A percentile compares a stretch with the other conserved stretches of the same genome.
phyloP scores from a whole-genome alignment of 2,888 invertebrate species.

The Sminthurinus aureus region DNA sequence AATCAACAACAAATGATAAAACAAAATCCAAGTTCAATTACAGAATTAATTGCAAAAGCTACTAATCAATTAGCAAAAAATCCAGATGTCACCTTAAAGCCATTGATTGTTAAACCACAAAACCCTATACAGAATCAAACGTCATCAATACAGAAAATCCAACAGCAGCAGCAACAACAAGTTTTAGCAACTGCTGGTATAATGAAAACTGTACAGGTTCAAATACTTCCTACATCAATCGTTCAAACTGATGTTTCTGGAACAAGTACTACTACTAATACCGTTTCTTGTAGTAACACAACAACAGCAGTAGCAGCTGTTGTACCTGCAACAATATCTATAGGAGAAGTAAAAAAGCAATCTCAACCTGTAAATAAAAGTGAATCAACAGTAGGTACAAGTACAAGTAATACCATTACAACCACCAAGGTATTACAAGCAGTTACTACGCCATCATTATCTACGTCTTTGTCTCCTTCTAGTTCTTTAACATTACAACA shows the following conservation, averaged over 20 bases:
- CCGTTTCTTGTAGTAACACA: not conserved
- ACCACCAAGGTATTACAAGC: no score
- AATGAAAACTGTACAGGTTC: constrained; percentile 33
- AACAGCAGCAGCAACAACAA: not conserved
- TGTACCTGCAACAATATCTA: not conserved
- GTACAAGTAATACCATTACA: no score
- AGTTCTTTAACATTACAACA: not conserved
- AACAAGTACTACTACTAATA: not conserved
- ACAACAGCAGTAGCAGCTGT: constrained; percentile 10
- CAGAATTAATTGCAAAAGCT: constrained; percentile 20
- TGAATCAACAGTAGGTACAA: not conserved
- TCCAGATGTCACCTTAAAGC: constrained; percentile 41
- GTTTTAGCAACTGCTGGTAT: not conserved
- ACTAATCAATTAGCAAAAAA: constrained; percentile 41
- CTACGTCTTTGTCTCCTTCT: no score
- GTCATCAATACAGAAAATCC: not conserved
- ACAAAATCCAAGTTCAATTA: not conserved
- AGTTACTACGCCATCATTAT: not conserved
- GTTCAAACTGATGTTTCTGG: not conserved
- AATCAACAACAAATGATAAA: not conserved
- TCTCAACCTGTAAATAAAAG: not conserved
- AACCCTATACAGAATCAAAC: not conserved
- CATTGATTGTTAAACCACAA: constrained; percentile 4
- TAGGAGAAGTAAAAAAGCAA: not conserved
- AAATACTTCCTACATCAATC: constrained; percentile 27